These are phyloP conservation scores for Ctenochaetus hawaiiensis DNA, from an alignment of 2,797 vertebrate genomes.

Conservation along the genomic window DNA sequence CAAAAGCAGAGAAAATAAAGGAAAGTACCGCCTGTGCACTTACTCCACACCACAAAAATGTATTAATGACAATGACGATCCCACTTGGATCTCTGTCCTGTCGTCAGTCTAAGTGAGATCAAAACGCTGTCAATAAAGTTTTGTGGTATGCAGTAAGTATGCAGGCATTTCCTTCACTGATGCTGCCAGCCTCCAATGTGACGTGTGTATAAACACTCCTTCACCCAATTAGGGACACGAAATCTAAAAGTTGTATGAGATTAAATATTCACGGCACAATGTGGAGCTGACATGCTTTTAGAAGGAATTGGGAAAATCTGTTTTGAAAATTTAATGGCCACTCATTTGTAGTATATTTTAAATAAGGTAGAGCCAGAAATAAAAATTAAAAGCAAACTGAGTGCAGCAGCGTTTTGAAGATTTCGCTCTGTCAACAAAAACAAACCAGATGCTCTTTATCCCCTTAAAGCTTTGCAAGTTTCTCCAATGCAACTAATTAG, in stretches of 20 bases:
- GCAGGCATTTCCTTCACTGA: no score
- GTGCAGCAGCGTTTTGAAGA: not conserved
- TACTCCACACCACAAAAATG: no score
- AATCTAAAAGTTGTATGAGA: not conserved
- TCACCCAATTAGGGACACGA: no score
- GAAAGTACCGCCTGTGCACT: no score
- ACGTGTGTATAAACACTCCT: no score
- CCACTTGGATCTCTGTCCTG: no score
- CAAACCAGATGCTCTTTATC: conserved; percentile 13
- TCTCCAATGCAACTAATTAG: not conserved
- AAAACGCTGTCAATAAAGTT: no score
- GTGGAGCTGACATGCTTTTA: not conserved
- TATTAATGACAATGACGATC: no score
- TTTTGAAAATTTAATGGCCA: not conserved
- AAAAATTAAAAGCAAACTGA: not conserved
- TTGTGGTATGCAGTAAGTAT: no score
- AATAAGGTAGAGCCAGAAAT: not conserved
- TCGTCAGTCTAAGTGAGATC: no score
- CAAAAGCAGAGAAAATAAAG: not conserved
- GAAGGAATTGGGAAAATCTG: not conserved
- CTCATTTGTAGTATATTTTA: not conserved
- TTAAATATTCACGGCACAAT: not conserved
- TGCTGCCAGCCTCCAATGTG: no score
- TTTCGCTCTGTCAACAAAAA: conserved; percentile 10
- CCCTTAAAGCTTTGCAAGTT: not conserved